These are phyloP conservation scores for Byasa hedistus DNA, from an alignment of 2,888 invertebrate species.

Conservation along the genomic window DNA sequence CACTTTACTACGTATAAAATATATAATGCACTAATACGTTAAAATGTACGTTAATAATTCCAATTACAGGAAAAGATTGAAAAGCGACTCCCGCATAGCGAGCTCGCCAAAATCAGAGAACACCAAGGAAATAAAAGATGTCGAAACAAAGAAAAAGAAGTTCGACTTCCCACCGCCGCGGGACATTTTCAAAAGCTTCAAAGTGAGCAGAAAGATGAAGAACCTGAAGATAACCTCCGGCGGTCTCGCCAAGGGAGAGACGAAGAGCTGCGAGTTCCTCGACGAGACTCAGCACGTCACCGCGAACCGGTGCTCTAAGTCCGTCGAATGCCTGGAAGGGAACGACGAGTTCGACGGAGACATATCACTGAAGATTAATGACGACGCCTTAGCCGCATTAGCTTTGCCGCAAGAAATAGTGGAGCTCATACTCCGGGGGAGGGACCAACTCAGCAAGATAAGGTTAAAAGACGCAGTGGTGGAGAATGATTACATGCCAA, in stretches of 20 bases:
- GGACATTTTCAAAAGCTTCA: constrained; percentile 73
- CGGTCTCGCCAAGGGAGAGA: constrained; percentile 57
- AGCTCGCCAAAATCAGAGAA: constrained; percentile 62
- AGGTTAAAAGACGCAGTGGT: constrained; percentile 45
- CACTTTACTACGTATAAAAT: not conserved
- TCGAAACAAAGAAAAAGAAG: constrained; percentile 71
- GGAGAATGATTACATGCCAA: constrained; percentile 67
- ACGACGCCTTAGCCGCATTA: constrained; percentile 51
- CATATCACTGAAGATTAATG: constrained; percentile 57
- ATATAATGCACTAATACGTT: not conserved
- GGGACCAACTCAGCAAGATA: constrained; percentile 50
- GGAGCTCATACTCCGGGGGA: constrained; percentile 57
- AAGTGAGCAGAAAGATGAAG: constrained; percentile 67
- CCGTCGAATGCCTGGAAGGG: constrained; percentile 65
- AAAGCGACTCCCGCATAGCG: constrained; percentile 70
- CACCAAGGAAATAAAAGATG: constrained; percentile 57
- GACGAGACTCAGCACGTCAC: constrained; percentile 60
- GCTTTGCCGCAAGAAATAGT: constrained; percentile 66
- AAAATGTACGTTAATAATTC: not conserved
- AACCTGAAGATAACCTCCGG: constrained; percentile 56
- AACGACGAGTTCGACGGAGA: constrained; percentile 49
- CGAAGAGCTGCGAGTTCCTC: constrained; percentile 72
- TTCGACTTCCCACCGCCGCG: constrained; percentile 74
- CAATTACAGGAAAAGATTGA: constrained; percentile 63
- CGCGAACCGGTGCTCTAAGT: constrained; percentile 61